These are phyloP conservation scores for Macrosiphum euphorbiae DNA, from an alignment of 2,888 invertebrate species.

Conservation along the genomic window DNA sequence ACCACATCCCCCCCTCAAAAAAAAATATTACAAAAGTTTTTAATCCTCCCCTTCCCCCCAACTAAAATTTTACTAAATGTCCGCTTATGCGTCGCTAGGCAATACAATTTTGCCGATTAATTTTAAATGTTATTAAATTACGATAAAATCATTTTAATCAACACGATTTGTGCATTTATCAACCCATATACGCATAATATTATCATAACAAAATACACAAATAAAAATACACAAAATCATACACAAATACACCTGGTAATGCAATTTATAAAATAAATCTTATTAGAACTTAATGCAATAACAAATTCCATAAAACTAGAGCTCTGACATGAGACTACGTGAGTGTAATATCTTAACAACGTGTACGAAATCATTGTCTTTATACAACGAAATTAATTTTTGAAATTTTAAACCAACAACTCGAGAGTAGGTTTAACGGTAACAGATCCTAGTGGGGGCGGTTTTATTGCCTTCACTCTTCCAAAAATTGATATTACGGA, in stretches of 20 bases:
- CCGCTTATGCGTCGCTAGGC: neutral
- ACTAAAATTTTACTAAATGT: neutral
- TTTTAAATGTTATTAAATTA: too few species aligned
- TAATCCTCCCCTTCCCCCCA: too few species aligned
- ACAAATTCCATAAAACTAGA: neutral
- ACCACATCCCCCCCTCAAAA: too few species aligned
- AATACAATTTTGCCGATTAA: neutral
- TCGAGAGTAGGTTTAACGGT: neutral
- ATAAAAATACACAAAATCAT: too few species aligned
- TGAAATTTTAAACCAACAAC: neutral
- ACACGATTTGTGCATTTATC: neutral
- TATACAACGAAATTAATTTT: neutral
- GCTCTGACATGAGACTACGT: neutral
- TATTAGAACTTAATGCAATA: neutral
- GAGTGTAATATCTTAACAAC: neutral
- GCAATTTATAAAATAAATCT: neutral
- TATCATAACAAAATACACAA: neutral
- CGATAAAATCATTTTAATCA: neutral
- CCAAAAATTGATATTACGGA: too few species aligned
- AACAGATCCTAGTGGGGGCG: too few species aligned
- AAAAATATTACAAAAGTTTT: too few species aligned
- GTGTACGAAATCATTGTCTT: neutral
- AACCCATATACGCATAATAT: neutral
- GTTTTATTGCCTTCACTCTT: neutral
- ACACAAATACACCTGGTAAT: neutral